These are phyloP conservation scores for Dreissena polymorpha DNA, from an alignment of 1,140 invertebrate species.

Conservation along the genomic window DNA sequence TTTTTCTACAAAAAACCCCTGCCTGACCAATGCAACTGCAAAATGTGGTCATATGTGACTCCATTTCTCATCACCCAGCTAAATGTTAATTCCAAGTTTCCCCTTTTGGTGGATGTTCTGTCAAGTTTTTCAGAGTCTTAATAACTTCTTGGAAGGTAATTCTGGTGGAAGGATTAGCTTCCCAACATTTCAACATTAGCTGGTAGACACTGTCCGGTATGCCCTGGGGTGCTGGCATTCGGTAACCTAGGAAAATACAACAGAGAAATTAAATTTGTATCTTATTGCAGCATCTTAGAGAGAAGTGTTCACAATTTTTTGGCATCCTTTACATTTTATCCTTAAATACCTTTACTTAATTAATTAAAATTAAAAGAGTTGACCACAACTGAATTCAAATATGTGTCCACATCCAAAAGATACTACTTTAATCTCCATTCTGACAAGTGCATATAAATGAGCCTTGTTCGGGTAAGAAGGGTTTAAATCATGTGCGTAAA, in stretches of 20 bases:
- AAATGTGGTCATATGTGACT: too few species aligned
- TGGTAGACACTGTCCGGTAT: constrained; percentile 94
- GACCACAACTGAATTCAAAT: too few species aligned
- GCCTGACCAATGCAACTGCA: too few species aligned
- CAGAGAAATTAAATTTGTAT: background rate
- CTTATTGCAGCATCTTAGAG: background rate
- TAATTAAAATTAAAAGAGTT: background rate
- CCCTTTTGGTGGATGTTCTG: constrained; percentile 24
- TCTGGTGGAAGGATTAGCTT: constrained; percentile 93
- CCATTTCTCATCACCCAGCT: too few species aligned
- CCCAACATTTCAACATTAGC: constrained; percentile 96
- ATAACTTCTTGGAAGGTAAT: constrained; percentile 90
- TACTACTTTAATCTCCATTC: too few species aligned
- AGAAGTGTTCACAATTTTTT: background rate
- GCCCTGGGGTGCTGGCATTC: constrained; percentile 94
- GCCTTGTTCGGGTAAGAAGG: too few species aligned
- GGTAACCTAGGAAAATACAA: constrained; percentile 84
- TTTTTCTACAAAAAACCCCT: too few species aligned
- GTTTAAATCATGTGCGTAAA: too few species aligned
- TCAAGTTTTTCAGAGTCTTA: constrained; percentile 32
- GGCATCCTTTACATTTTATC: background rate
- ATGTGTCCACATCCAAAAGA: too few species aligned
- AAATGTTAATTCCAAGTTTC: constrained; percentile 39
- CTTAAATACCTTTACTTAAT: background rate
- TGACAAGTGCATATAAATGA: too few species aligned